Evolutionary conservation across 2,888 invertebrate genomes (phyloP).

Genomic region (Acleris cristana): DNA sequence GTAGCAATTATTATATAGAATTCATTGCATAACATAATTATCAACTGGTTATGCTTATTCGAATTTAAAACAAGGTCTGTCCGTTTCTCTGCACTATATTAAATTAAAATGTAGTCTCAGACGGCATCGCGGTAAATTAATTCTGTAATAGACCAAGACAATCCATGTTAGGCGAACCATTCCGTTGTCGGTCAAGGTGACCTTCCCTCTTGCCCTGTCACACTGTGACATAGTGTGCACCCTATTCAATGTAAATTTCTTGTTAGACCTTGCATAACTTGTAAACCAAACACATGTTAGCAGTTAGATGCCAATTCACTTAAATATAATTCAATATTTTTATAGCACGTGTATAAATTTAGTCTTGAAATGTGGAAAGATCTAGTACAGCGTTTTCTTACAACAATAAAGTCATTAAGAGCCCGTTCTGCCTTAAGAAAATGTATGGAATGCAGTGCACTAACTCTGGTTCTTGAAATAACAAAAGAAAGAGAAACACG

Average conservation of each 20-base stretch:
- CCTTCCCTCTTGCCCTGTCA: slow-evolving; percentile 67
- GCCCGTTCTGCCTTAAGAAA: slow-evolving; percentile 33
- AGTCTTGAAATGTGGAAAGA: neutral
- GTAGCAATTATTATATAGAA: slow-evolving; percentile 20
- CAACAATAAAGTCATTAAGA: slow-evolving; percentile 37
- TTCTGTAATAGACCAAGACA: slow-evolving; percentile 11
- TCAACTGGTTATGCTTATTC: slow-evolving; percentile 22
- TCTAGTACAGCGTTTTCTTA: neutral
- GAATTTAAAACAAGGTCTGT: slow-evolving; percentile 12
- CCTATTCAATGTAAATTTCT: slow-evolving; percentile 78
- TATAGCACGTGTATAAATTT: neutral
- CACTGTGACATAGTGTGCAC: slow-evolving; percentile 67
- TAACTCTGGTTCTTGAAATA: slow-evolving; percentile 57
- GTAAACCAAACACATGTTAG: slow-evolving; percentile 46
- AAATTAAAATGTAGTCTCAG: neutral
- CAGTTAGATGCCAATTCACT: neutral
- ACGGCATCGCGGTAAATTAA: slow-evolving; percentile 5
- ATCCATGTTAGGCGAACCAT: slow-evolving; percentile 44
- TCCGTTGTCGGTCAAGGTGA: slow-evolving; percentile 74
- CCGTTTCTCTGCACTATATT: slow-evolving; percentile 1
- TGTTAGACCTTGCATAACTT: slow-evolving; percentile 60
- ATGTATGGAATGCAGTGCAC: slow-evolving; percentile 46
- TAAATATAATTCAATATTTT: neutral
- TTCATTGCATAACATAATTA: slow-evolving; percentile 25
- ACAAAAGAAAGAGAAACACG: slow-evolving; percentile 75